phyloP scores from a whole-genome alignment of 2,113 vertebrate species.

The Gambusia affinis region DNA sequence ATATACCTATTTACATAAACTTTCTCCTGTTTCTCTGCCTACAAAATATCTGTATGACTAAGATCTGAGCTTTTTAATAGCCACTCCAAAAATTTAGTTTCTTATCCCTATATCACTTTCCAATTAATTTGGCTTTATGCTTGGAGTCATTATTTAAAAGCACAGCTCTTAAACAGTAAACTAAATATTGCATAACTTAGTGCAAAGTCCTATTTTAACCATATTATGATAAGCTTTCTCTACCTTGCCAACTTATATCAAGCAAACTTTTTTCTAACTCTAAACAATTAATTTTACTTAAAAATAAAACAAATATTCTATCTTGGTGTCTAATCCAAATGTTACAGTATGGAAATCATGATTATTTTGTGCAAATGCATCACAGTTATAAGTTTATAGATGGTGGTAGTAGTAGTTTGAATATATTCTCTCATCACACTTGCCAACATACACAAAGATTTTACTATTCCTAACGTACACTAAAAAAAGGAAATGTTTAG shows the following conservation, averaged over 20 bases:
- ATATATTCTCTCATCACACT: no score
- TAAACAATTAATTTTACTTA: neutral
- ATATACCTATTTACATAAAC: no score
- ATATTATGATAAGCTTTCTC: no score
- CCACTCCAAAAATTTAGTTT: neutral
- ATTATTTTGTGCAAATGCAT: neutral
- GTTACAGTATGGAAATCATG: neutral
- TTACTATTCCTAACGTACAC: neutral
- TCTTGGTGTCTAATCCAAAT: neutral
- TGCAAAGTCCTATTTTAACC: no score
- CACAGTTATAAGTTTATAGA: no score
- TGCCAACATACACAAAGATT: neutral
- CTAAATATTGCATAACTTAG: no score
- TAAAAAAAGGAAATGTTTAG: neutral
- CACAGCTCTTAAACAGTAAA: no score
- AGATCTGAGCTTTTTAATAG: neutral
- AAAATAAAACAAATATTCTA: neutral
- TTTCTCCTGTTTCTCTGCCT: neutral
- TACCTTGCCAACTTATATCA: no score
- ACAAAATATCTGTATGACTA: neutral
- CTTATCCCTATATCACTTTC: neutral
- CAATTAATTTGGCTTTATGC: neutral
- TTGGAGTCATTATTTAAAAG: neutral
- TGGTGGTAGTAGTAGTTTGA: no score
- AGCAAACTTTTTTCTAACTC: no score